phyloP scores from a whole-genome alignment of 2,888 invertebrate species.

The Monopis laevigella region DNA sequence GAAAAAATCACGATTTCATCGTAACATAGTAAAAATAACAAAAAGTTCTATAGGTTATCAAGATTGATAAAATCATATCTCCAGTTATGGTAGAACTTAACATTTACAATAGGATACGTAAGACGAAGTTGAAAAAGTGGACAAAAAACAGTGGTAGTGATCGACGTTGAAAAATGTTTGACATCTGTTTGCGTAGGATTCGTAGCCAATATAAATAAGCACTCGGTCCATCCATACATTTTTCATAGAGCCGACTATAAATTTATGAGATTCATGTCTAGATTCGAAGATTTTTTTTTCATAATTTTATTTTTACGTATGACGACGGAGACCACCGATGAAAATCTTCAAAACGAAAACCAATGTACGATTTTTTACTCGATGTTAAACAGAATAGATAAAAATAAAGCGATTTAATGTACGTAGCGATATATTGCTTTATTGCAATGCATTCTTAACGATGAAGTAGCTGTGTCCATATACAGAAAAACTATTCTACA shows the following conservation, averaged over 20 bases:
- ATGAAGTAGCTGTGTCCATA: no score
- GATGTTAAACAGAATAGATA: no score
- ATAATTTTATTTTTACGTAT: conserved; percentile 3
- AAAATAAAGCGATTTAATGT: no score
- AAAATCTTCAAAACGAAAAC: no score
- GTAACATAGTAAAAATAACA: conserved; percentile 1
- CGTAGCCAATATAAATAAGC: conserved; percentile 7
- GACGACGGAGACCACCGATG: conserved; percentile 1
- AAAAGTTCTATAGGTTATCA: conserved; percentile 3
- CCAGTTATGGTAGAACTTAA: conserved; percentile 5
- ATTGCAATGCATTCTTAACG: no score
- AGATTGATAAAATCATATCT: conserved; percentile 8
- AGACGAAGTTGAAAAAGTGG: background rate
- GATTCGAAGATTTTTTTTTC: background rate
- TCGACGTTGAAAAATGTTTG: conserved; percentile 48
- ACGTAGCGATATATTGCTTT: no score
- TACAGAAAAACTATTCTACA: no score
- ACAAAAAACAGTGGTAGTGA: conserved; percentile 21
- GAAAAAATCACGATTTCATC: no score
- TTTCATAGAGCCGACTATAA: conserved; percentile 7
- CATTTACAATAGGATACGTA: conserved; percentile 4
- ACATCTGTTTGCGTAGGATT: conserved; percentile 26
- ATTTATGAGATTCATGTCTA: conserved; percentile 10
- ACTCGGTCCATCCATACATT: conserved; percentile 6
- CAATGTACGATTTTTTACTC: no score